These are phyloP conservation scores for Numenius phaeopus DNA, from an alignment of 2,797 vertebrate species.

Conservation along the genomic window DNA sequence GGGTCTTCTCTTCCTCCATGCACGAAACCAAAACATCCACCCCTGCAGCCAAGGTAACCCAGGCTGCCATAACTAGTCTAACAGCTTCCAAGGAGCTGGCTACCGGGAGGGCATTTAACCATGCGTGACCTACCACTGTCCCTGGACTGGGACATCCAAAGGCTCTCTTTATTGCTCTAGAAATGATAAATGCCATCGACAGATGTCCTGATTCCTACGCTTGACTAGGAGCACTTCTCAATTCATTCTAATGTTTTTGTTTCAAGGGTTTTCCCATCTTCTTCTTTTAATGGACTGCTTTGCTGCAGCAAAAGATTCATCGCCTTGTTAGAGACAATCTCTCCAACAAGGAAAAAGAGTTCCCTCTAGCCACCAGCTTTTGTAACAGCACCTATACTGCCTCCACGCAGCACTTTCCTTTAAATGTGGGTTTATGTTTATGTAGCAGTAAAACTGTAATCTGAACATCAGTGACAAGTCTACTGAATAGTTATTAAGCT, in stretches of 20 bases:
- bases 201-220: background rate
- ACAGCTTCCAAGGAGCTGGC: background rate
- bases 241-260: background rate
- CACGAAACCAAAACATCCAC: background rate
- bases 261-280: conserved; percentile 27
- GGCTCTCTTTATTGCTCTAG: background rate
- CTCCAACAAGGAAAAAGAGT: conserved; percentile 70
- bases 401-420: background rate
- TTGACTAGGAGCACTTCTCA: background rate
- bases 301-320: background rate
- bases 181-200: conserved; percentile 32
- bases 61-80: background rate
- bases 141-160: background rate
- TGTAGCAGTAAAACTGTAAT: conserved; percentile 71
- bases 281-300: conserved; percentile 20
- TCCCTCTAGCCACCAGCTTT: conserved; percentile 73
- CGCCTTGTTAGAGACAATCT: background rate
- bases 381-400: background rate
- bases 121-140: background rate
- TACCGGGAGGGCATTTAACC: background rate
- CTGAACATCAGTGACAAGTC: conserved; percentile 67
- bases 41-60: background rate
- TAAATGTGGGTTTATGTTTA: conserved; percentile 64
- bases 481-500: conserved; percentile 60
- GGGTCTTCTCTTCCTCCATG: background rate